These are phyloP conservation scores for Megalurothrips usitatus DNA, from an alignment of 2,888 invertebrate species.

Conservation along the genomic window DNA sequence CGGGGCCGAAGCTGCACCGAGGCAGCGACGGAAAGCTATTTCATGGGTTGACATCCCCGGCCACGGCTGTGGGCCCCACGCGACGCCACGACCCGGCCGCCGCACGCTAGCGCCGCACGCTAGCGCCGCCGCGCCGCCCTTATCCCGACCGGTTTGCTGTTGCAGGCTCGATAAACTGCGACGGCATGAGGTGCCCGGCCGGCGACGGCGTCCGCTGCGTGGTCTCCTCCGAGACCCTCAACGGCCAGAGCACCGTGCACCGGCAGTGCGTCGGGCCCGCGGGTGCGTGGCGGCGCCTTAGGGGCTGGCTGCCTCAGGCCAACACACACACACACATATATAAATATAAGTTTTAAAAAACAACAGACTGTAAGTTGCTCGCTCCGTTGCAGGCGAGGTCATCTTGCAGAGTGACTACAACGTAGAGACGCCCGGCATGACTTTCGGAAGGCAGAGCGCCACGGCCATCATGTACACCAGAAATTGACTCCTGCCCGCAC, in stretches of 20 bases:
- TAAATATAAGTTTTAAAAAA: too few species aligned
- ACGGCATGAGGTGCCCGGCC: neutral
- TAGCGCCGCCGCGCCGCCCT: neutral
- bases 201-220: neutral
- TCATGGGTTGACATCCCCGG: neutral
- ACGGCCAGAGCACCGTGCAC: neutral
- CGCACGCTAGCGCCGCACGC: neutral
- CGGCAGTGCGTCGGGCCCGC: neutral
- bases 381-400: neutral
- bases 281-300: neutral
- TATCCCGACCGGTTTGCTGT: neutral
- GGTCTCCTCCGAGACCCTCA: neutral
- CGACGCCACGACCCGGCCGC: neutral
- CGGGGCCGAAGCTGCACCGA: neutral
- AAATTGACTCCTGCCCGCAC: neutral
- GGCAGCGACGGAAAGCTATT: neutral
- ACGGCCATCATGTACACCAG: neutral
- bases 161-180: conserved; percentile 15
- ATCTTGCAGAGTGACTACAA: neutral
- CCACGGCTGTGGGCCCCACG: neutral
- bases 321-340: neutral
- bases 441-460: neutral
- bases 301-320: neutral
- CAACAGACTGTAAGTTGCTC: neutral
- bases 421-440: neutral